Evolutionary conservation across 2,888 invertebrate genomes (phyloP), one percentile per base, ranked within the genome.

Genomic region (Chrysolina oricalcia): DNA sequence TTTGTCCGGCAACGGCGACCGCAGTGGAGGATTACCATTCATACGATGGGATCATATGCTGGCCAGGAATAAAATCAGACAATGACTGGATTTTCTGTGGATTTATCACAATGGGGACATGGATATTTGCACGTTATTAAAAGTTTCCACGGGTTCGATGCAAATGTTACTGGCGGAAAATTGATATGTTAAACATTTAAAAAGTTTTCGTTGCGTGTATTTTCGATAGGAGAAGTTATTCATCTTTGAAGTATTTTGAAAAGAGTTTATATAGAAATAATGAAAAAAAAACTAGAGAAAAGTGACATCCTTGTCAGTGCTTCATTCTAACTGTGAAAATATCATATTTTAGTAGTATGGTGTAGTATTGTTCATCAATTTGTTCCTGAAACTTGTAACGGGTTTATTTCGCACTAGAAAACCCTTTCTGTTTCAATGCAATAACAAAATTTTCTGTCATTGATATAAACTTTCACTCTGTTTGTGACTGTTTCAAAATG

Each of bases 31-130:
- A 65, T 65, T 43, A 59, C 59, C 59, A 59, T 59, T 59, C 59
- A 35, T 59, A 59, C 11, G 65, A 65, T 65, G 69, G 69, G 64
- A 53, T 64, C 43, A 48, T 35, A 15, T 21, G 53, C 70, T 65
- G 73, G 64, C 64, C 70, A 70, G 48, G 72, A 78, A 76, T 76
- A 73, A 70, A 76, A 75, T 74, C 72, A 72, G 66, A 76, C 78
- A 78, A 78, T 72, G 69, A 72, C 71, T 63, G 74, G 70, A 72
- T 78, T 75, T 78, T 76, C 73, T n/a, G 21, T 21, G 71, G 43
- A 43, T 71, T 40, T 62, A 48, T 59, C 15, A 67, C 66, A 59
- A 59, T 66, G 46, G 56, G 43, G 40, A 48, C 63, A 27, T 35
- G 48, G 65, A 56, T 62, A 72, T 72, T 72, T 66, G 72, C 72